Conservation (phyloP, 2,888 invertebrate genomes). For the Gymnosoma rotundatum region DNA sequence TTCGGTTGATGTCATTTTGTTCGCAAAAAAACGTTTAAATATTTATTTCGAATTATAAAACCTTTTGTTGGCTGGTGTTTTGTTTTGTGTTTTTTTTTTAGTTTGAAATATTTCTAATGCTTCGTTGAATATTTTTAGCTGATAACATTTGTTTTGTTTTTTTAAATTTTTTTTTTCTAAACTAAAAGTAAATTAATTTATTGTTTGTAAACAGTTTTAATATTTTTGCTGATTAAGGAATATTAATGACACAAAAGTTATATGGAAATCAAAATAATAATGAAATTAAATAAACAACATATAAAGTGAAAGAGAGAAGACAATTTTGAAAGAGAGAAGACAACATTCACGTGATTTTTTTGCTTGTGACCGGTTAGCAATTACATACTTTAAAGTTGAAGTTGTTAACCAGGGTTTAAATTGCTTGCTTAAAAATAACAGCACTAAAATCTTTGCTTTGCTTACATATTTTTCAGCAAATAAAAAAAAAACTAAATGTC, state of each 20-base stretch:
- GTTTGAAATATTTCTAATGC: slow-evolving; percentile 20
- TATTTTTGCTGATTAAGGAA: slow-evolving; percentile 57
- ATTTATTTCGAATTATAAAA: no score
- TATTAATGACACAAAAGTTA: slow-evolving; percentile 2
- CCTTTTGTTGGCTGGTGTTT: slow-evolving; percentile 21
- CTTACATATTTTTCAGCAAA: no score
- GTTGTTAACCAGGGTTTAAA: no score
- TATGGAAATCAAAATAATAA: slow-evolving; percentile 15
- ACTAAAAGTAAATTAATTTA: slow-evolving; percentile 7
- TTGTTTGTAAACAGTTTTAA: slow-evolving; percentile 46
- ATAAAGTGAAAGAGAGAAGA: no score
- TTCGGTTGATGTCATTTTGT: no score
- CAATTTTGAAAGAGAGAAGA: not conserved
- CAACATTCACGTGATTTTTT: no score
- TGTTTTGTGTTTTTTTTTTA: slow-evolving; percentile 8
- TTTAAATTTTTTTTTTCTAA: not conserved
- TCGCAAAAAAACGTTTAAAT: no score
- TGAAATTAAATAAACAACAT: not conserved
- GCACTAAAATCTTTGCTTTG: no score
- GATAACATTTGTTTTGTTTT: slow-evolving; percentile 55
- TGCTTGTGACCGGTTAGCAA: no score
- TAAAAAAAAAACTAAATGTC: no score
- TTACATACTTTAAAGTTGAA: no score
- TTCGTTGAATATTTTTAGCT: slow-evolving; percentile 37
- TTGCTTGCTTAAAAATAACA: no score